Base-by-base conservation (phyloP, 2,888 invertebrate genomes). In the Plebejus melissa region DNA sequence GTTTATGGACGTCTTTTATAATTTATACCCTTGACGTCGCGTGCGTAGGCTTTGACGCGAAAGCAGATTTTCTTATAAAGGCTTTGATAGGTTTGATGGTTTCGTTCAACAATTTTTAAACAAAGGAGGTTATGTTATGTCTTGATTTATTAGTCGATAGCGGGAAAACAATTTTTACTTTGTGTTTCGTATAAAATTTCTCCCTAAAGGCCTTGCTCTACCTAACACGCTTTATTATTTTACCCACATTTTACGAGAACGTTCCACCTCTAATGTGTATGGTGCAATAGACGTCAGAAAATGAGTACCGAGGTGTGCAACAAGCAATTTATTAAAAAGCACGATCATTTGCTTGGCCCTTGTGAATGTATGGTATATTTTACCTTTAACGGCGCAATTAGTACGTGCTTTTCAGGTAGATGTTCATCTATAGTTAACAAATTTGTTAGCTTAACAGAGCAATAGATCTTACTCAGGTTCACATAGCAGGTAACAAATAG, bases 1-100 rank as follows among this genome's bases (percentile, higher is more conserved):
- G 69, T 71, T 78, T 76, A 76, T 76, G 54, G 74, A 71, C 74
- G 50, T 76, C 75, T 76, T 65, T 74, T 74, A 75, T 72, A 74
- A 60, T 77, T 78, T 75, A 69, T 70, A 74, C 74, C 76, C 65
- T 77, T 70, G 54, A 58, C 60, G 69, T 65, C 32, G 38, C 70
- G 76, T 74, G 74, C n/a, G 58, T 65, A 71, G 46, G 41, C 32
- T 65, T 16, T 13, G 32, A 36, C 5, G 65, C 32, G 65, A 65
- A 65, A 65, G 65, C 32, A 65, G 13, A 65, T 65, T 65, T 65
- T 65, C 65, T 36, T 65, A 36, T 13, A 16, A 36, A 36, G 36
- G 7, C 32, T 13, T 65, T 65, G 13, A 65, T 60, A 11, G 60
- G 16, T 65, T 65, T 65, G 5, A 11, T 60, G 2, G 28, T 60